Evolutionary conservation across 2,113 vertebrate species (phyloP).

Genomic region (Sphaerodactylus townsendi): DNA sequence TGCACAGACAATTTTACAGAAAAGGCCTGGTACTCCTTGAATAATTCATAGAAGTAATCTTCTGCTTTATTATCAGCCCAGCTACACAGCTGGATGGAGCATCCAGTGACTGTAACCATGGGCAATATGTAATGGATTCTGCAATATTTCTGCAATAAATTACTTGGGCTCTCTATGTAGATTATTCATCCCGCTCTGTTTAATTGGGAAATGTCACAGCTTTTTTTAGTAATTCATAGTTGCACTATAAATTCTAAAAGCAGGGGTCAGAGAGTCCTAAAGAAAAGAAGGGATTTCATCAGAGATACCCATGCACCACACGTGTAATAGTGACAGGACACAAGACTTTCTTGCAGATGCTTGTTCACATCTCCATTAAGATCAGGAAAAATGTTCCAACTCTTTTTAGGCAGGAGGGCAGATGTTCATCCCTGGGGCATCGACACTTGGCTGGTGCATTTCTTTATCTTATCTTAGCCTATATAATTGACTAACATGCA

Average conservation of each 20-base stretch:
- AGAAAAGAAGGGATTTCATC: background rate
- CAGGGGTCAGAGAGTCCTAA: background rate
- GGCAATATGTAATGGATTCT: constrained; percentile 28
- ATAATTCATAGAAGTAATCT: constrained; percentile 32
- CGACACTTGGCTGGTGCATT: background rate
- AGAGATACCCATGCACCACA: background rate
- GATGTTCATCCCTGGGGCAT: background rate
- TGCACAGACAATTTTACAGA: constrained; percentile 12
- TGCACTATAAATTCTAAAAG: constrained; percentile 1
- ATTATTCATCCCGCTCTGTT: constrained; percentile 18
- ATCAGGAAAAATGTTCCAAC: background rate
- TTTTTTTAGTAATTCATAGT: constrained; percentile 12
- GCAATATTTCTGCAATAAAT: constrained; percentile 31
- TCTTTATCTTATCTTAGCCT: too few relatives aligned
- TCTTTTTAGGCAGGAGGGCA: background rate
- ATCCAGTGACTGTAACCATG: constrained; percentile 27
- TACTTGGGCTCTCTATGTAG: background rate
- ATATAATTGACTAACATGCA: too few relatives aligned
- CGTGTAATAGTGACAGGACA: background rate
- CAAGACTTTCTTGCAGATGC: background rate
- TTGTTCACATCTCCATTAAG: background rate
- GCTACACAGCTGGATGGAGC: constrained; percentile 15
- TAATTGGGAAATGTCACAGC: constrained; percentile 14
- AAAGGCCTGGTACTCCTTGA: constrained; percentile 15
- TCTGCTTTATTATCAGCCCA: constrained; percentile 33